Evolutionary conservation across 2,113 vertebrate species (phyloP).

Genomic region (Cryptomyrus ogoouensis): DNA sequence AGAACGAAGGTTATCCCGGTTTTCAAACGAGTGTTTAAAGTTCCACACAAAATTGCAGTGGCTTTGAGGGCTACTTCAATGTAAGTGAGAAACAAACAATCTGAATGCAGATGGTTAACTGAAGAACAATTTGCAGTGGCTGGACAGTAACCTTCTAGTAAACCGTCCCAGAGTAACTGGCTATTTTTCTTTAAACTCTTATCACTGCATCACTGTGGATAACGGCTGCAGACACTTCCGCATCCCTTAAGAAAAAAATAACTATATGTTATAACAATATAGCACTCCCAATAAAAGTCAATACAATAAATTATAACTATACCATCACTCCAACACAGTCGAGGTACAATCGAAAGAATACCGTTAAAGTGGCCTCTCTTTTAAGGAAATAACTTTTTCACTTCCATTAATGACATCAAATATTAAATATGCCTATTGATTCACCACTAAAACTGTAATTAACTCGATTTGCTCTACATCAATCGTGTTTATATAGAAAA

Average conservation of each 20-base stretch:
- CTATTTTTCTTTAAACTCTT: conserved; percentile 10
- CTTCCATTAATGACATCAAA: neutral
- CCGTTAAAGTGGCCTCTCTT: neutral
- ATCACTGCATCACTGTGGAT: neutral
- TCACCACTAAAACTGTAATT: neutral
- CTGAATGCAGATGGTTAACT: neutral
- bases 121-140: neutral
- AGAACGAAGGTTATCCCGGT: neutral
- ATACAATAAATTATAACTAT: neutral
- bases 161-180: neutral
- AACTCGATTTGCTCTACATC: neutral
- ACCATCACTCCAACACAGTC: neutral
- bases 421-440: neutral
- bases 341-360: neutral
- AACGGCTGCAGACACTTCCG: neutral
- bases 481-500: neutral
- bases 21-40: neutral
- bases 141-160: neutral
- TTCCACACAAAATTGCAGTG: neutral
- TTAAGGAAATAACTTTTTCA: neutral
- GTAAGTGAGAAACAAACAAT: neutral
- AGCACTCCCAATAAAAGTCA: neutral
- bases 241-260: neutral
- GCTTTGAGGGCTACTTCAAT: neutral
- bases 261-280: neutral